Conservation (phyloP, 2,888 invertebrate genomes). For the Pristionchus mayeri region DNA sequence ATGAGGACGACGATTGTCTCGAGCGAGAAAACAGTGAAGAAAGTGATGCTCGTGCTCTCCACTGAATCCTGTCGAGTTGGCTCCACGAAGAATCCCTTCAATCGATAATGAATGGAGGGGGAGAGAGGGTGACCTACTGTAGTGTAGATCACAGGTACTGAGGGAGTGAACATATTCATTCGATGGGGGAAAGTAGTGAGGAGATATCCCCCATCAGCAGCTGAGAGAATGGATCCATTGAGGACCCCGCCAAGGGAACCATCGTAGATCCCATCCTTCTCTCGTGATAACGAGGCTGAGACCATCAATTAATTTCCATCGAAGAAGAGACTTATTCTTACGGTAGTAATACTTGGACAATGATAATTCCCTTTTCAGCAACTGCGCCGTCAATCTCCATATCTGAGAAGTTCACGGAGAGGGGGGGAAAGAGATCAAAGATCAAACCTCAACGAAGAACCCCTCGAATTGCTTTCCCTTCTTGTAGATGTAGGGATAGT, state of each 20-base stretch:
- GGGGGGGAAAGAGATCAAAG: background rate
- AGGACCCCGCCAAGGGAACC: constrained; percentile 22
- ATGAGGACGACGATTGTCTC: constrained; percentile 27
- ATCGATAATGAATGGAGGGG: background rate
- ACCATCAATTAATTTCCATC: background rate
- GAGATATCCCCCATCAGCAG: constrained; percentile 29
- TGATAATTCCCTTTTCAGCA: background rate
- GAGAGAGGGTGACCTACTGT: background rate
- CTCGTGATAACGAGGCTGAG: background rate
- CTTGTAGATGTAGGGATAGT: background rate
- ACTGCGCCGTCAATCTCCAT: background rate
- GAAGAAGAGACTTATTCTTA: background rate
- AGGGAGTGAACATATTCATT: background rate
- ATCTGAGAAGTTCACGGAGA: background rate
- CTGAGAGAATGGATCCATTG: constrained; percentile 22
- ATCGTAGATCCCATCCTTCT: constrained; percentile 3
- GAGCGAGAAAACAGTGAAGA: constrained; percentile 36
- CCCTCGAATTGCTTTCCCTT: constrained; percentile 15
- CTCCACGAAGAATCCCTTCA: constrained; percentile 5
- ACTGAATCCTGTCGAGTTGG: background rate
- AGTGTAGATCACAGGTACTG: background rate
- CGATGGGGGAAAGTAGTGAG: background rate
- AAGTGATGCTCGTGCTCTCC: background rate
- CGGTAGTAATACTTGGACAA: constrained; percentile 1
- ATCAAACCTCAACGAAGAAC: constrained; percentile 2